These are phyloP conservation scores for Delichon dasypus DNA, from an alignment of 2,797 vertebrate species.

Conservation along the genomic window DNA sequence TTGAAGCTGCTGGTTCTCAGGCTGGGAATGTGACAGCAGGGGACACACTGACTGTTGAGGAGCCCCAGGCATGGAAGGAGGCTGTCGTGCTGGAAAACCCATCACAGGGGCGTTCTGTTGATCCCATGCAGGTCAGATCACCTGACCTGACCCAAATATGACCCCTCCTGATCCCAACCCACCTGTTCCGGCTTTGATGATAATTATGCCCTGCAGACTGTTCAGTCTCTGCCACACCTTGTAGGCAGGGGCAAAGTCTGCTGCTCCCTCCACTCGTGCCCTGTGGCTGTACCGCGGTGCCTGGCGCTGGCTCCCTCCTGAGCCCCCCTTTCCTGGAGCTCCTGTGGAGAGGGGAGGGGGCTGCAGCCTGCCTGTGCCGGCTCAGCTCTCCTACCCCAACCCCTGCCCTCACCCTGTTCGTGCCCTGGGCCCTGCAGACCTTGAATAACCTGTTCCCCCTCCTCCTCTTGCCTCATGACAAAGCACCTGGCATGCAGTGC, in stretches of 20 bases:
- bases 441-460: constrained; percentile 59
- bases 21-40: neutral
- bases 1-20: neutral
- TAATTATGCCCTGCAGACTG: constrained; percentile 21
- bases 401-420: neutral
- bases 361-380: neutral
- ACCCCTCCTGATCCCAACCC: neutral
- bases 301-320: accelerated
- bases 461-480: constrained; percentile 30
- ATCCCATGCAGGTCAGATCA: neutral
- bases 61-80: neutral
- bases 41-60: accelerated
- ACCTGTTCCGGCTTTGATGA: neutral
- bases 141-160: constrained; percentile 7
- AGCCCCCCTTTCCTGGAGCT: neutral
- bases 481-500: constrained; percentile 1
- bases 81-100: neutral
- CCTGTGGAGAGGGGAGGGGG: neutral
- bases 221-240: neutral
- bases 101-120: neutral
- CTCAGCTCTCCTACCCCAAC: neutral
- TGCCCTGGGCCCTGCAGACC: neutral
- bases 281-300: accelerated
- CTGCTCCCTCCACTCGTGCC: neutral
- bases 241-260: neutral